phyloP scores from a whole-genome alignment of 1,140 invertebrate genomes.

The Dendrolimus punctatus region DNA sequence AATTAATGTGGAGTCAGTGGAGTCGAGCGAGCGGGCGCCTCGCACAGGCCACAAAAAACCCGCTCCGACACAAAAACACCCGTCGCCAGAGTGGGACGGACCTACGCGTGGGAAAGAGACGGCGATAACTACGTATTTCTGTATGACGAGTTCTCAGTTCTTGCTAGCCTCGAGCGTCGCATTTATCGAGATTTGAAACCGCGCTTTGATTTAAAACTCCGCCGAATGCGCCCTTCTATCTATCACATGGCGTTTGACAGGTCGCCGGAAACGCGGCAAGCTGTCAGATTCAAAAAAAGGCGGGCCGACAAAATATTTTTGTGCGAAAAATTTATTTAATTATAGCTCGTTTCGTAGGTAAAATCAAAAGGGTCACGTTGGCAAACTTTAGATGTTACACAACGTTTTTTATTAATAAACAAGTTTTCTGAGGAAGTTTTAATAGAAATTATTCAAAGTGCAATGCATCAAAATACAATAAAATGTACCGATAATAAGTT shows the following conservation, averaged over 20 bases:
- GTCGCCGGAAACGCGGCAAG: conserved; percentile 56
- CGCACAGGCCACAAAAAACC: conserved; percentile 59
- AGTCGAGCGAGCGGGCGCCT: conserved; percentile 53
- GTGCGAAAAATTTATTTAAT: conserved; percentile 11
- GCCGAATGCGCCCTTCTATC: conserved; percentile 67
- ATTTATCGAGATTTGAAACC: conserved; percentile 56
- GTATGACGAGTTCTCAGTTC: conserved; percentile 54
- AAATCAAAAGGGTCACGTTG: no score
- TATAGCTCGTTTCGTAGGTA: no score
- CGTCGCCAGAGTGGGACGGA: conserved; percentile 46
- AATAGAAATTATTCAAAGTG: no score
- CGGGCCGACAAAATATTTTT: conserved; percentile 25
- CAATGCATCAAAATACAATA: no score
- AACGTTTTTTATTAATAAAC: background rate
- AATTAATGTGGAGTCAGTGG: conserved; percentile 63
- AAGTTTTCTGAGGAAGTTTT: no score
- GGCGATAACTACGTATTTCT: conserved; percentile 53
- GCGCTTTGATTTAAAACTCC: conserved; percentile 68
- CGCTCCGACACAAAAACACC: conserved; percentile 67
- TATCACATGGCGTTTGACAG: conserved; percentile 71
- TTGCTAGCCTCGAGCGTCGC: conserved; percentile 59
- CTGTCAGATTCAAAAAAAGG: conserved; percentile 68
- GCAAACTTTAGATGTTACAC: no score
- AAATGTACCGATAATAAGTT: no score
- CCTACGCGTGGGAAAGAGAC: conserved; percentile 37